Conservation (phyloP, 2,113 vertebrate species). For the Thunnus thynnus region DNA sequence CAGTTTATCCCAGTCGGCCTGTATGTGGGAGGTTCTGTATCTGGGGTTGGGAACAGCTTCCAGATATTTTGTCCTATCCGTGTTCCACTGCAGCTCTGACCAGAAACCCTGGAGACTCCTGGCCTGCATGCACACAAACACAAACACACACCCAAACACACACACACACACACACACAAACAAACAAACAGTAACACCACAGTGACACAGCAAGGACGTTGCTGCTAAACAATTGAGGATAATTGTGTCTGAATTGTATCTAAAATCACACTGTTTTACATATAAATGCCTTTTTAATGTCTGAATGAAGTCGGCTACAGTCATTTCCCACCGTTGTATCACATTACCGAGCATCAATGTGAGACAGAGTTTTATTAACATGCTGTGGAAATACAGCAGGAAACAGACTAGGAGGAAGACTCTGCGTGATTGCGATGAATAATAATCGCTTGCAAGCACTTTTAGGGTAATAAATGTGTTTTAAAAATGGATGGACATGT, state of each 20-base stretch:
- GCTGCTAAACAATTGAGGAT: slow-evolving; percentile 38
- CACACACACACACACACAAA: slow-evolving; percentile 7
- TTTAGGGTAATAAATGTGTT: background rate
- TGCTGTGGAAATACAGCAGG: background rate
- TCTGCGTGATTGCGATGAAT: too few species aligned
- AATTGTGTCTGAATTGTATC: slow-evolving; percentile 1
- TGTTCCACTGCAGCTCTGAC: slow-evolving; percentile 90
- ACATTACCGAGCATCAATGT: too few species aligned
- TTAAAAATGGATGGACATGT: background rate
- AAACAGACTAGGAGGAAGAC: background rate
- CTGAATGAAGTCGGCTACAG: background rate
- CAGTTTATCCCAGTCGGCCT: slow-evolving; percentile 85
- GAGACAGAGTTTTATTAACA: background rate
- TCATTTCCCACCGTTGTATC: background rate
- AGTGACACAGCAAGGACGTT: slow-evolving; percentile 53
- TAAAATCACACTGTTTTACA: slow-evolving; percentile 33
- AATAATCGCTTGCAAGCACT: background rate
- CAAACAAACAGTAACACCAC: slow-evolving; percentile 2
- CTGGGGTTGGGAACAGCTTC: slow-evolving; percentile 84
- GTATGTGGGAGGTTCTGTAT: slow-evolving; percentile 84
- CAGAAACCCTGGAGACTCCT: slow-evolving; percentile 90
- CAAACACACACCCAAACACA: slow-evolving; percentile 36
- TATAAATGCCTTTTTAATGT: slow-evolving; percentile 18
- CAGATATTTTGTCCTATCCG: slow-evolving; percentile 89
- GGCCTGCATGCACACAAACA: slow-evolving; percentile 71